Evolutionary conservation across 2,888 invertebrate species (phyloP).

Genomic region (Ormyrus nitidulus): DNA sequence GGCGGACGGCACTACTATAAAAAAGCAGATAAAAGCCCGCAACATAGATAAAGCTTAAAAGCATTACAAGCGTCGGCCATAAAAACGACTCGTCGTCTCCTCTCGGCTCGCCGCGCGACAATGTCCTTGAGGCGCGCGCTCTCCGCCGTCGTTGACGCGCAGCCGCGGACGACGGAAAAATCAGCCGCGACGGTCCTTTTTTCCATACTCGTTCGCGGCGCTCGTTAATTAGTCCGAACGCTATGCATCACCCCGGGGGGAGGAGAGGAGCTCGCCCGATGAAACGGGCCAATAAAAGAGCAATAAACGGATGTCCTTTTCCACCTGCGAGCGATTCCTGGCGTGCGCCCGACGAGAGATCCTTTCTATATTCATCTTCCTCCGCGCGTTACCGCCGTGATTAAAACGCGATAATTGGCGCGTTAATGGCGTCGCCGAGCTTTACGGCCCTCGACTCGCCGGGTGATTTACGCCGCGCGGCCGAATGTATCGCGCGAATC

Average conservation of each 20-base stretch:
- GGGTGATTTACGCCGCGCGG: conserved; percentile 24
- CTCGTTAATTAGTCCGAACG: conserved; percentile 24
- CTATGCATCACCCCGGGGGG: neutral
- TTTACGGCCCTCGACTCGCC: neutral
- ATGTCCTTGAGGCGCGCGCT: no score
- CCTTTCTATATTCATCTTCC: no score
- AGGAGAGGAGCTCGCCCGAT: neutral
- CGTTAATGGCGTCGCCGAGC: conserved; percentile 19
- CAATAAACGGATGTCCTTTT: conserved; percentile 6
- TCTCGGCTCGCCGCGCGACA: no score
- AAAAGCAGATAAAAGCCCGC: no score
- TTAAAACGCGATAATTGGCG: conserved; percentile 39
- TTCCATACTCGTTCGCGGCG: neutral
- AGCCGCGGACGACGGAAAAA: no score
- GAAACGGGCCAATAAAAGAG: conserved; percentile 35
- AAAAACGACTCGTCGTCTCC: no score
- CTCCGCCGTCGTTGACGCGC: no score
- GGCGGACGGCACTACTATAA: no score
- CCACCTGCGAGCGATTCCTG: conserved; percentile 2
- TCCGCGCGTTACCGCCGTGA: conserved; percentile 5
- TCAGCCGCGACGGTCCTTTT: no score
- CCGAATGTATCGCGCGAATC: neutral
- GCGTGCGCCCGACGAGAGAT: no score
- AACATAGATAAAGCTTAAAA: no score
- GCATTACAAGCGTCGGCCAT: no score